Evolutionary conservation across 1,140 invertebrate species (phyloP).

Genomic region (Bradysia coprophila): DNA sequence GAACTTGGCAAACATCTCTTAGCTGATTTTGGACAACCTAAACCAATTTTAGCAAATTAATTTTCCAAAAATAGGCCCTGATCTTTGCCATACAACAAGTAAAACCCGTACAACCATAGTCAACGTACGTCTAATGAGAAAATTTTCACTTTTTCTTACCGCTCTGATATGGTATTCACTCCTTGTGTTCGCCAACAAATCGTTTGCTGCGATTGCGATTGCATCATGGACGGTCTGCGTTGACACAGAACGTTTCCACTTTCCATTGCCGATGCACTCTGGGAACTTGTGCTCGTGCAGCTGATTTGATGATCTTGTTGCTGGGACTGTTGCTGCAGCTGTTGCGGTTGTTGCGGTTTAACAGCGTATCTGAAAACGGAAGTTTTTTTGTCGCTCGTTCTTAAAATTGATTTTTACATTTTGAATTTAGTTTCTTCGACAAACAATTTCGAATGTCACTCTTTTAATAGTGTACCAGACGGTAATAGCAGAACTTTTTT

Average conservation of each 20-base stretch:
- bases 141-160: too few species aligned
- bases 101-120: too few species aligned
- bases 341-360: slow-evolving; percentile 11
- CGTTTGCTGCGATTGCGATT: slow-evolving; percentile 16
- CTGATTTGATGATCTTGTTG: not conserved
- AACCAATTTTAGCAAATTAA: too few species aligned
- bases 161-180: slow-evolving; percentile 7
- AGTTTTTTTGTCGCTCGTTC: not conserved
- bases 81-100: too few species aligned
- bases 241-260: not conserved
- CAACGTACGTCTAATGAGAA: too few species aligned
- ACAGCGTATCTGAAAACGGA: slow-evolving; percentile 15
- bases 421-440: not conserved
- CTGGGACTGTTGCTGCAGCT: not conserved
- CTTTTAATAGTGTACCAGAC: not conserved
- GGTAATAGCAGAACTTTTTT: not conserved
- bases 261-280: not conserved
- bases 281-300: not conserved
- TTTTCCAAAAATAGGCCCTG: too few species aligned
- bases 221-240: not conserved
- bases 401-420: not conserved
- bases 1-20: too few species aligned
- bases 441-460: not conserved
- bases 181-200: slow-evolving; percentile 23
- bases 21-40: too few species aligned